Conservation (phyloP, 2,888 invertebrate genomes). For the Folsomia manolachei region DNA sequence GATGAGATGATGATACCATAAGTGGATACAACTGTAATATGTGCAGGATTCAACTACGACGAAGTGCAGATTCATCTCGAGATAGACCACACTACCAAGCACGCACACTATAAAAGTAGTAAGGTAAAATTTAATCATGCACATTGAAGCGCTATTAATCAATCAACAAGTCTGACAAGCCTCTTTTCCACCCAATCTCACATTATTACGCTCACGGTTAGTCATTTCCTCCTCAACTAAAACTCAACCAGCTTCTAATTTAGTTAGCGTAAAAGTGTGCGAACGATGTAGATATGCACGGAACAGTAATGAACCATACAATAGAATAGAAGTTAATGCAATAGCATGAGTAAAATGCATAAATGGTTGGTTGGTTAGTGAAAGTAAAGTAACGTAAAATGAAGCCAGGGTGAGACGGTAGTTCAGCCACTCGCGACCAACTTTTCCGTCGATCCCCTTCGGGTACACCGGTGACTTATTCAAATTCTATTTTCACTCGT, state of each 20-base stretch:
- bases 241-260: neutral
- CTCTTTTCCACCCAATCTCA: constrained; percentile 13
- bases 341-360: neutral
- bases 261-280: too few relatives aligned
- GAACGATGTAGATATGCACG: too few relatives aligned
- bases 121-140: constrained; percentile 19
- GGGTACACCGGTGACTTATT: neutral
- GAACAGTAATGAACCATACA: neutral
- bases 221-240: neutral
- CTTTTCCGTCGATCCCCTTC: neutral
- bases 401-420: neutral
- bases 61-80: too few relatives aligned
- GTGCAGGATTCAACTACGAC: too few relatives aligned
- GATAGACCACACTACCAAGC: too few relatives aligned
- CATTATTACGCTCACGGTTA: neutral
- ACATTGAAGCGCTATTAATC: constrained; percentile 21
- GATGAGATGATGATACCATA: too few relatives aligned
- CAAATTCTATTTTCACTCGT: neutral
- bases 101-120: neutral
- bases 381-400: neutral
- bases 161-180: constrained; percentile 18
- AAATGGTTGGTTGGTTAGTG: neutral
- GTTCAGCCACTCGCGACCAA: neutral
- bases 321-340: neutral
- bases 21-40: too few relatives aligned